Conservation (phyloP, 2,113 vertebrate genomes). For the Fregetta grallaria region DNA sequence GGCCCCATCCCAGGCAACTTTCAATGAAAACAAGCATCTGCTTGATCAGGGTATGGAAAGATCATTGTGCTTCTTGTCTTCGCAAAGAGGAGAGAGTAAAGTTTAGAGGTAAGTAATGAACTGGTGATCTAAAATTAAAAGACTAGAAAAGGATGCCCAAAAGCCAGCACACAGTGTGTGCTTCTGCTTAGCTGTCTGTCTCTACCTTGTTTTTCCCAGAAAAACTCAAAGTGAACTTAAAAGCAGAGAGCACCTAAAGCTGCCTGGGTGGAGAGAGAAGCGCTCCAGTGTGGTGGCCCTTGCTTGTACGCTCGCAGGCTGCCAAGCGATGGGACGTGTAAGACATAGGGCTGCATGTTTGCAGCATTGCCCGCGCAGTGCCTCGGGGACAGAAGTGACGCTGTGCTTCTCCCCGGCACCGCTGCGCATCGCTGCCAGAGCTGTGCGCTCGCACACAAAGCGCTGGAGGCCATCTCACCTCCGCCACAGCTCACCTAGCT, state of each 20-base stretch:
- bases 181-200: not conserved
- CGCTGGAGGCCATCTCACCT: not conserved
- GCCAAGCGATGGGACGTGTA: not conserved
- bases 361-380: rapidly evolving
- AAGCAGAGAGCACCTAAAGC: not conserved
- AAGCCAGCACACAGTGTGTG: not conserved
- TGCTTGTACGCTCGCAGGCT: not conserved
- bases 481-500: not conserved
- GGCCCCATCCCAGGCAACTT: not conserved
- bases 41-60: not conserved
- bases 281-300: not conserved
- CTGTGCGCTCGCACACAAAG: not conserved
- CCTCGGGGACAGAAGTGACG: not conserved
- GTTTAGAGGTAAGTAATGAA: not conserved
- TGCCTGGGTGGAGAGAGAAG: not conserved
- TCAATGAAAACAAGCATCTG: not conserved
- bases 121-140: not conserved
- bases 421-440: rapidly evolving
- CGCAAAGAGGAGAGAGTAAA: not conserved
- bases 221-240: not conserved
- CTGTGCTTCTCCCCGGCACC: not conserved
- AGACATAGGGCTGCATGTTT: not conserved
- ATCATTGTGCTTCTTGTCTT: not conserved
- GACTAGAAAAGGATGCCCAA: not conserved
- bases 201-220: not conserved